Percentiles rank a stretch among this genome's conserved stretches.
Conservation (phyloP, 2,888 invertebrate species). For the Pemphredon lugubris region DNA sequence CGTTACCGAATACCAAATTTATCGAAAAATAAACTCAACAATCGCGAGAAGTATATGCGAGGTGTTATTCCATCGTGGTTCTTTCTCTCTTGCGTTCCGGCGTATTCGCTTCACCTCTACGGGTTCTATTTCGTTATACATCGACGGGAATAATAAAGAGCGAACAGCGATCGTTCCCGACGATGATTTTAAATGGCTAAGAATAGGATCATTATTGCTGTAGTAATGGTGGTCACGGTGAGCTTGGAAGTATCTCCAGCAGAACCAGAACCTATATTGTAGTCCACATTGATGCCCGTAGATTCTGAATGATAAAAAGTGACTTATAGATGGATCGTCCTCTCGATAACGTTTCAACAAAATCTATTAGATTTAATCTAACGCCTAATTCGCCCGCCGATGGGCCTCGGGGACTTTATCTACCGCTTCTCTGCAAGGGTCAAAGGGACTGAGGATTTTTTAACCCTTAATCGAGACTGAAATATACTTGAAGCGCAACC, state of each 20-base stretch:
- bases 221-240: conserved; percentile 76
- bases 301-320: conserved; percentile 80
- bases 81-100: conserved; percentile 20
- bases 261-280: conserved; percentile 69
- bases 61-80: conserved; percentile 37
- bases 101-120: conserved; percentile 45
- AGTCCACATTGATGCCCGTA: conserved; percentile 74
- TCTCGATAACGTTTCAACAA: conserved; percentile 39
- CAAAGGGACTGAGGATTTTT: conserved; percentile 59
- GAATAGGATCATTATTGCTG: conserved; percentile 77
- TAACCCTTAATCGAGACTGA: no score
- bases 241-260: conserved; percentile 77
- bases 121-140: background rate
- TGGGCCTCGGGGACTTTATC: conserved; percentile 41
- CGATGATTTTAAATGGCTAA: conserved; percentile 67
- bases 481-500: no score
- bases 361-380: conserved; percentile 41
- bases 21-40: conserved; percentile 5
- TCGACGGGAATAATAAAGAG: conserved; percentile 42
- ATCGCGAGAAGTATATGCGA: conserved; percentile 18
- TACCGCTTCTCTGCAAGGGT: conserved; percentile 55
- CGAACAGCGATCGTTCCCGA: conserved; percentile 53
- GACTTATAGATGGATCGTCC: conserved; percentile 66
- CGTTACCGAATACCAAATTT: background rate
- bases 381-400: conserved; percentile 43